Evolutionary conservation across 23 tunicate species (phyloP).

Genomic region (Phallusia fumigata): DNA sequence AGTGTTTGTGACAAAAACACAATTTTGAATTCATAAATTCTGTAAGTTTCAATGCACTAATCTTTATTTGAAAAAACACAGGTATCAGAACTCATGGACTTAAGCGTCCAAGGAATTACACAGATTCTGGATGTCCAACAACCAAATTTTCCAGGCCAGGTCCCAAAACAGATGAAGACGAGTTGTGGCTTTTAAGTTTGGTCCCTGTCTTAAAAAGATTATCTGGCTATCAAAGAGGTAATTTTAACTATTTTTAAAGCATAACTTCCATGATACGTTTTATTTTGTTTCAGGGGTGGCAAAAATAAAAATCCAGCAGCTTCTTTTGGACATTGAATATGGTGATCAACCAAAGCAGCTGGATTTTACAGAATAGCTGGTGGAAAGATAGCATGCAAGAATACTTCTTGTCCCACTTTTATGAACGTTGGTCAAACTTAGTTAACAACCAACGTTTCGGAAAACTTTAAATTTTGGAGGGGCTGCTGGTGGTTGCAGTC

Average conservation of each 20-base stretch:
- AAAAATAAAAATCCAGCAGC: background rate
- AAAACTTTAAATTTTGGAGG: too few species aligned
- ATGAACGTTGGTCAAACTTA: too few species aligned
- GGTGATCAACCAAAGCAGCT: constrained; percentile 10
- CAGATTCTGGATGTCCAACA: background rate
- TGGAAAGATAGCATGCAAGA: background rate
- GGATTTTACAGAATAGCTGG: background rate
- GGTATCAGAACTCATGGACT: background rate
- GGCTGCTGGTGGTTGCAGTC: too few species aligned
- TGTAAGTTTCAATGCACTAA: too few species aligned
- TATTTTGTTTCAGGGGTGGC: background rate
- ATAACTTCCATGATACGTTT: too few species aligned
- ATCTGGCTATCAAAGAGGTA: background rate
- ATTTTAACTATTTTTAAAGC: background rate
- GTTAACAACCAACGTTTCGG: too few species aligned
- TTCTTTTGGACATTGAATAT: background rate
- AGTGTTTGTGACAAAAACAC: too few species aligned
- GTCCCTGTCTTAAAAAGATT: background rate
- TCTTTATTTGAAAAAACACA: too few species aligned
- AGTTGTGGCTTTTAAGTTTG: constrained; percentile 1
- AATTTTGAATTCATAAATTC: too few species aligned
- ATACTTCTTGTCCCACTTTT: too few species aligned
- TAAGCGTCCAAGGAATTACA: background rate
- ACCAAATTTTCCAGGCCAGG: background rate
- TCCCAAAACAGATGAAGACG: background rate